Percentiles rank a stretch among this genome's conserved stretches.
phyloP scores from a whole-genome alignment of 2,888 invertebrate genomes.

The Periphyllus acericola region DNA sequence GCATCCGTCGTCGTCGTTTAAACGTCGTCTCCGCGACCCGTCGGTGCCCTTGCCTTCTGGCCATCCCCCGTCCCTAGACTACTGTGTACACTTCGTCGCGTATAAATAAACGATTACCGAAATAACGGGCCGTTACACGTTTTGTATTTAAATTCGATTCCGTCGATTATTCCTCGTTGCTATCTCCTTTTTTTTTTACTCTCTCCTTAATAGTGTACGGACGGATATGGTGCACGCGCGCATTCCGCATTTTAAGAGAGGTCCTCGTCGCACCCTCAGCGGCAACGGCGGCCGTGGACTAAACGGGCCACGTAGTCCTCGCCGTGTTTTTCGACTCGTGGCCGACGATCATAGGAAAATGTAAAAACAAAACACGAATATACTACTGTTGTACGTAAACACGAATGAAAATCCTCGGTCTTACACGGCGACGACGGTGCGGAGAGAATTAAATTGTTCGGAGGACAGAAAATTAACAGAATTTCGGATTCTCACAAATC shows the following conservation, averaged over 20 bases:
- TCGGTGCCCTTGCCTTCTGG: not conserved
- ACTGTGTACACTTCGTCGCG: not conserved
- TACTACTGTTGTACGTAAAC: not conserved
- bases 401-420: not conserved
- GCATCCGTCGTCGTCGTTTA: slow-evolving; percentile 28
- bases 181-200: not conserved
- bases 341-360: not conserved
- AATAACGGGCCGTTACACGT: slow-evolving; percentile 48
- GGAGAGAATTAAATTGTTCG: not conserved
- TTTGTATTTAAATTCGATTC: slow-evolving; percentile 60
- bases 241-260: not conserved
- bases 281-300: not conserved
- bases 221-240: not conserved
- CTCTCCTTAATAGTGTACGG: not conserved
- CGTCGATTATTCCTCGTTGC: slow-evolving; percentile 52
- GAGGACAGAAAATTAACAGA: not conserved
- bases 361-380: not conserved
- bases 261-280: not conserved
- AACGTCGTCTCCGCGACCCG: not conserved
- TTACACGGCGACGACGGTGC: not conserved
- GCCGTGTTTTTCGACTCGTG: not conserved
- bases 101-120: slow-evolving; percentile 60
- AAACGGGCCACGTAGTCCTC: not conserved
- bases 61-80: not conserved
- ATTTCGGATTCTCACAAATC: not conserved